Evolutionary conservation across 2,888 invertebrate genomes (phyloP).

Genomic region (Phaedon cochleariae): DNA sequence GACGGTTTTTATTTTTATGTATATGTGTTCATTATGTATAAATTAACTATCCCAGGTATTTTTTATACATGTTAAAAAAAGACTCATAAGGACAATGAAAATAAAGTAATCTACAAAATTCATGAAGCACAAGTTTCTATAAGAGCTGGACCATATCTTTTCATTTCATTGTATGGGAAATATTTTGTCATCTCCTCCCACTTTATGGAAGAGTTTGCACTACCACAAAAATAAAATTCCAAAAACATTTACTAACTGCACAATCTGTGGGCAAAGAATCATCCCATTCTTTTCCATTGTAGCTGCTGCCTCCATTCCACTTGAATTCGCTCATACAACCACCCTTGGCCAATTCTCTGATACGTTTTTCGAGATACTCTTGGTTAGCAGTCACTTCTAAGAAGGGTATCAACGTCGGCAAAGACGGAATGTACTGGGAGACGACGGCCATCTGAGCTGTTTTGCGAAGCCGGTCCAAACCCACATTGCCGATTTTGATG

Average conservation of each 20-base stretch:
- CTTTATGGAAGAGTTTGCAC: too few relatives aligned
- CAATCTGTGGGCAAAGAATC: conserved; percentile 87
- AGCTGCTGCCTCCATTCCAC: conserved; percentile 84
- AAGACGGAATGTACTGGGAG: conserved; percentile 66
- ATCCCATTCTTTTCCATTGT: conserved; percentile 81
- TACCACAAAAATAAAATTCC: too few relatives aligned
- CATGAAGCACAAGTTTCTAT: too few relatives aligned
- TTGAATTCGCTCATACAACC: conserved; percentile 89
- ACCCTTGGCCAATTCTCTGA: conserved; percentile 80
- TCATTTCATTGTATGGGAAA: too few relatives aligned
- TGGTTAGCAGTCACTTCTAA: conserved; percentile 85
- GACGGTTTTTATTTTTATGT: too few relatives aligned
- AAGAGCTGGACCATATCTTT: too few relatives aligned
- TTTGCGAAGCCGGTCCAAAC: conserved; percentile 78
- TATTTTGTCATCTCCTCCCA: too few relatives aligned
- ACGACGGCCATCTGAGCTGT: conserved; percentile 68
- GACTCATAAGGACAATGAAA: too few relatives aligned
- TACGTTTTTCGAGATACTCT: conserved; percentile 83
- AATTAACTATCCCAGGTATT: too few relatives aligned
- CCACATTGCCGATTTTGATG: conserved; percentile 73
- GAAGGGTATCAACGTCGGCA: conserved; percentile 77
- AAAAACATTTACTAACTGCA: conserved; percentile 67
- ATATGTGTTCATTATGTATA: too few relatives aligned
- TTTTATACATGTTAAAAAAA: too few relatives aligned
- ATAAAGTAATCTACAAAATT: too few relatives aligned